Evolutionary conservation across 2,113 vertebrate genomes (phyloP), one percentile per base, ranked within the genome.

Genomic region (Xiphias gladius): DNA sequence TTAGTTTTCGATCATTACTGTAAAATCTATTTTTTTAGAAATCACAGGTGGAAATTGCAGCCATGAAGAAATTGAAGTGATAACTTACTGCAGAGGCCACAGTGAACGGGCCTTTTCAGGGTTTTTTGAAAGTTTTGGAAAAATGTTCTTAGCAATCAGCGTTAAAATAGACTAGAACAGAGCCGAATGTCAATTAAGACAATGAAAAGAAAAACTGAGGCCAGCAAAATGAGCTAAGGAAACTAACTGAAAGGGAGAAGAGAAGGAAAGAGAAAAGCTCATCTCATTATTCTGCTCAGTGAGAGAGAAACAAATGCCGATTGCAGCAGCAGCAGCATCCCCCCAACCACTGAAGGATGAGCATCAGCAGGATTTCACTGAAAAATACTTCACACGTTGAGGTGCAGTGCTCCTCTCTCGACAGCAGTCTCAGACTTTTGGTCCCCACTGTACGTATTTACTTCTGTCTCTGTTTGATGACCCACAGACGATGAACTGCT

Each of bases 241-340:
- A 70, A 71, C 62, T 61, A 61, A 79, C 10, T 41, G 72, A 62
- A 35, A 9, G 41, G 32, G 10, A 76, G 76, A 52, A 65, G 54
- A 52, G 32, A 17, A 55, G 20, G 30, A 55, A 52, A 76, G 19
- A 69, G 24, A 66, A 54, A 52, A 62, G 73, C 57, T 57, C 46
- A 14, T 73, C 41, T 84, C 77, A 76, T 86, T 84, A 82, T 67
- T 86, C 80, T 79, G 77, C 71, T 89, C 89, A 73, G 76, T 84
- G 58, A 77, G 37, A 68, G 74, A 68, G 78, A 85, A 83, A 86
- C 76, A 80, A 79, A 84, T 61, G 79, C 55, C 32, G 74, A 82
- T 39, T 80, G 83, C 69, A 73, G 62, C 85, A 65, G 73, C 80
- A 58, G 20, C 80, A 58, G 20, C 68, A 61, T 6, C 55, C 7